phyloP scores from a whole-genome alignment of 2,113 vertebrate genomes.

The Aix galericulata region DNA sequence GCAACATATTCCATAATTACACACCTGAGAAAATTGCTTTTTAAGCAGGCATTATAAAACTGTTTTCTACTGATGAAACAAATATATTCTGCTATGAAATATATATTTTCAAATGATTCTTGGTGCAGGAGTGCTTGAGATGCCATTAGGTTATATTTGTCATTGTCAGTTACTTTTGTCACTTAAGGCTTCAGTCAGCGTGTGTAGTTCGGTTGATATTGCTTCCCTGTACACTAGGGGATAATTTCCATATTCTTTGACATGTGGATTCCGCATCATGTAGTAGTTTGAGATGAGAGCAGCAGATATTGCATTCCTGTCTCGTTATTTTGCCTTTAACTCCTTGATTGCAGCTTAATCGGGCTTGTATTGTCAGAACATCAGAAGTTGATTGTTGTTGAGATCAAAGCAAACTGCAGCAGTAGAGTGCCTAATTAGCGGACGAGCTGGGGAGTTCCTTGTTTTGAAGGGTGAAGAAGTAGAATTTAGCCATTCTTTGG shows the following conservation, averaged over 20 bases:
- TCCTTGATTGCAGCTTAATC: neutral
- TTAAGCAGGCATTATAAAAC: neutral
- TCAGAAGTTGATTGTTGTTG: constrained; percentile 24
- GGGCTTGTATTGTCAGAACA: neutral
- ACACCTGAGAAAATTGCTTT: neutral
- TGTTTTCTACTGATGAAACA: neutral
- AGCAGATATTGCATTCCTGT: constrained; percentile 9
- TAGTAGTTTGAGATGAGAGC: constrained; percentile 19
- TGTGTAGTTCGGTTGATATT: constrained; percentile 36
- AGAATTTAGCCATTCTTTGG: neutral
- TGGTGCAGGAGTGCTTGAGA: constrained; percentile 6
- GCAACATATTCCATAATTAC: neutral
- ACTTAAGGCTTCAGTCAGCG: constrained; percentile 62
- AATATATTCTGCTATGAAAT: constrained; percentile 44
- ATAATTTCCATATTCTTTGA: constrained; percentile 66
- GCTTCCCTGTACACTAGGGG: constrained; percentile 23
- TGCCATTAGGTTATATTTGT: constrained; percentile 34
- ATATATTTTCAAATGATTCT: constrained; percentile 42
- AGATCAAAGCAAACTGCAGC: constrained; percentile 42
- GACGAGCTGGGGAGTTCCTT: neutral
- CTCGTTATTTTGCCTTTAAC: constrained; percentile 49
- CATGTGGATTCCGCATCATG: neutral
- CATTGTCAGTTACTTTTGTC: constrained; percentile 57
- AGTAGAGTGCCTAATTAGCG: constrained; percentile 13
- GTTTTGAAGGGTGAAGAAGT: neutral